phyloP scores from a whole-genome alignment of 2,797 vertebrate genomes.

The Scyliorhinus canicula region DNA sequence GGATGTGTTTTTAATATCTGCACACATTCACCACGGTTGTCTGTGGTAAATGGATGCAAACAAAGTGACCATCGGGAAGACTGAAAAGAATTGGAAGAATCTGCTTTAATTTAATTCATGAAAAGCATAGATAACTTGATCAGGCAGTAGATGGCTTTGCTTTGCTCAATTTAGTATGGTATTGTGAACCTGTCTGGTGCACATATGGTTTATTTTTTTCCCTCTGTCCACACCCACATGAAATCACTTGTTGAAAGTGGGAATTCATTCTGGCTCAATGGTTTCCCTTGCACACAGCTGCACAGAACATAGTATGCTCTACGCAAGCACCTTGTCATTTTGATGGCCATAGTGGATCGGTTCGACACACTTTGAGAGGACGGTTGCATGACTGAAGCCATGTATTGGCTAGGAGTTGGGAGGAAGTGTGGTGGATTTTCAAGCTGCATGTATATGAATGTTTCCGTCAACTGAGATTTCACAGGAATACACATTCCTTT shows the following conservation, averaged over 20 bases:
- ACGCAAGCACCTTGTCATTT: not conserved
- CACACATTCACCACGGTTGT: constrained; percentile 8
- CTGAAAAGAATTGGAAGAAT: not conserved
- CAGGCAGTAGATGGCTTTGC: not conserved
- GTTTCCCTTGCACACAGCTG: constrained; percentile 11
- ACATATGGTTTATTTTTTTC: fast-evolving
- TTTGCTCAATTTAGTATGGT: not conserved
- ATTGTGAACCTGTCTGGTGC: not conserved
- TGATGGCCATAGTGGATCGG: fast-evolving
- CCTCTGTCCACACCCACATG: not conserved
- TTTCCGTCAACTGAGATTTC: not conserved
- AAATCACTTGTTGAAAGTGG: not conserved
- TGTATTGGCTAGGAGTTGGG: not conserved
- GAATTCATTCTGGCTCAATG: not conserved
- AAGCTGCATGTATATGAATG: not conserved
- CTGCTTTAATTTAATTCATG: constrained; percentile 35
- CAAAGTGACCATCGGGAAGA: constrained; percentile 54
- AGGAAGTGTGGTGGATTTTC: not conserved
- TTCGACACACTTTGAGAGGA: not conserved
- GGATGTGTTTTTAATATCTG: constrained; percentile 10
- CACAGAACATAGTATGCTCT: not conserved
- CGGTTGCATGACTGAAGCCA: not conserved
- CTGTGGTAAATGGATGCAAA: constrained; percentile 42
- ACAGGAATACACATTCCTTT: not conserved
- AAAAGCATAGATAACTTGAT: not conserved